Percentiles rank a stretch among this genome's conserved stretches.
Conservation (phyloP, 2,797 vertebrate species). For the Cuculus canorus region DNA sequence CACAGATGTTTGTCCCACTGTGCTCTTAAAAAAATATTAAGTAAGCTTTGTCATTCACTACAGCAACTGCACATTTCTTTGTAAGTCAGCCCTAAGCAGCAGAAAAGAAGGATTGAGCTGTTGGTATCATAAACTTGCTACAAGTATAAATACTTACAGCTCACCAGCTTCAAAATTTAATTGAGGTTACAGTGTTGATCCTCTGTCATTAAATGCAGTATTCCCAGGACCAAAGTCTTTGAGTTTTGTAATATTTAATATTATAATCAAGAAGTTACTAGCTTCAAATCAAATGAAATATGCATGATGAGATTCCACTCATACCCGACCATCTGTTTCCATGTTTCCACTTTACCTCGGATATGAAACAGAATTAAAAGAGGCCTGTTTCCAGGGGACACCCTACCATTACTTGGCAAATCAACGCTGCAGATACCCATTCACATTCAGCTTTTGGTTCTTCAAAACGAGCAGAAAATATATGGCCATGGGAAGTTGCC, state of each 20-base stretch:
- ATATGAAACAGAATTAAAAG: conserved; percentile 13
- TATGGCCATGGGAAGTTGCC: conserved; percentile 23
- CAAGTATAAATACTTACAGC: conserved; percentile 25
- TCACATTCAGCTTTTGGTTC: neutral
- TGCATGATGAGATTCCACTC: conserved; percentile 48
- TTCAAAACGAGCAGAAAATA: conserved; percentile 43
- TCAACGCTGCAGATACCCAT: neutral
- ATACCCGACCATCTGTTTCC: conserved; percentile 57
- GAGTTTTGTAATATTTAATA: conserved; percentile 43
- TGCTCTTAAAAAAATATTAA: neutral
- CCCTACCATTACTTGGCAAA: conserved; percentile 22
- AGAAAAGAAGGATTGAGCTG: neutral
- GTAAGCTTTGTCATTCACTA: neutral
- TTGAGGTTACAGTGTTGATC: neutral
- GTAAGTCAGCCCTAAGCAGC: neutral
- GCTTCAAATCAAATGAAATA: conserved; percentile 45
- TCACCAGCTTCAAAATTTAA: conserved; percentile 16
- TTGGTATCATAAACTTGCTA: conserved; percentile 9
- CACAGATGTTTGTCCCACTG: conserved; percentile 8
- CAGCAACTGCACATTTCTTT: neutral
- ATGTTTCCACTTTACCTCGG: conserved; percentile 3
- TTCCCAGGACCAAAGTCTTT: conserved; percentile 16
- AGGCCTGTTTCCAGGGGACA: conserved; percentile 22
- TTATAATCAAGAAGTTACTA: conserved; percentile 32
- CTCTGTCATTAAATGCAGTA: neutral